Base-by-base conservation (phyloP, 2,888 invertebrate genomes). In the Drosophila falleni region DNA sequence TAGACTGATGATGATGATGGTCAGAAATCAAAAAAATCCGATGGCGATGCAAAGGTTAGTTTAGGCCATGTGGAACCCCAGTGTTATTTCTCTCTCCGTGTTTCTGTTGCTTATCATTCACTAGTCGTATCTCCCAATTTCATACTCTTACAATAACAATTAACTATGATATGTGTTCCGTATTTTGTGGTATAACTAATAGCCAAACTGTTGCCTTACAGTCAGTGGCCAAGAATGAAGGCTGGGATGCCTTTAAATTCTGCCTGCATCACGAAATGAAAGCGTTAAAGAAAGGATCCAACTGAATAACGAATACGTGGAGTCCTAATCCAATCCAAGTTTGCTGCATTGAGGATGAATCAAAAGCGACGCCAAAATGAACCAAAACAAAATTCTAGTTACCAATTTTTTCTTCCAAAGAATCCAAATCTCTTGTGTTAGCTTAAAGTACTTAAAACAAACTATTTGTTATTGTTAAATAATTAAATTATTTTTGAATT, bases 191-290 rank as follows among this genome's bases (percentile, higher is more conserved):
- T 46, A 6, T 1, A 6, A 41, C 55, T 87, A 76, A 74, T 73
- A 33, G 16, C 5, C 6, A 10, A 49, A 55, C 10, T 51, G 58
- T 85, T 74, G 49, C 54, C 33, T 83, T 83, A 64, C 94, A 98
- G 98, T 96, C 97, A 0, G 96, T 96, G 88, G 95, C 96, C 39
- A 96, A 97, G 92, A 96, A 96, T 85, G 97, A 97, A 93, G 97
- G 97, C 31, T 98, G 98, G 98, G 97, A 97, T 78, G 96, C 97
- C 6, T 98, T 98, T 93, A 98, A 97, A 91, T 94, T 95, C 16
- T 98, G 98, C 91, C 95, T 98, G 51, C 97, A 97, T 89, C 97
- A 97, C 91, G 98, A 98, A 93, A 97, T 98, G 96, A 85, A 82
- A 61, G 70, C 84, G 23, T 56, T 87, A 6, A 86, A 82, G 64